These are phyloP conservation scores for Acromyrmex echinatior DNA, from an alignment of 1,140 invertebrate species.

Conservation along the genomic window DNA sequence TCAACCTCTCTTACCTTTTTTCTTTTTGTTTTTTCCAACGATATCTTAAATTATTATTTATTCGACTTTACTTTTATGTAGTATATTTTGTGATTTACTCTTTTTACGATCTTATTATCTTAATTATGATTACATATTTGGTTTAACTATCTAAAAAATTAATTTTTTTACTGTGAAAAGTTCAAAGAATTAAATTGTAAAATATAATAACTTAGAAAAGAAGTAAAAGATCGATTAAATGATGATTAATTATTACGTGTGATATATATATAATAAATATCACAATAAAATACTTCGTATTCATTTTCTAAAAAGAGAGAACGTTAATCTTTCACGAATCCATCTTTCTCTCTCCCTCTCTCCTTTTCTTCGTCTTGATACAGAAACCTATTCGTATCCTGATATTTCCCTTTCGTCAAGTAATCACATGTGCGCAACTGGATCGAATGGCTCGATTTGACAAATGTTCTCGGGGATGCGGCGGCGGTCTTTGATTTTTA, in stretches of 20 bases:
- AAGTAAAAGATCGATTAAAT: not conserved
- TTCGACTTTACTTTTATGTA: not conserved
- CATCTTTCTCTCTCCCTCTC: not conserved
- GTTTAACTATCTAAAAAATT: too few species aligned
- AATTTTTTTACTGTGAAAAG: not conserved
- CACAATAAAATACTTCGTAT: conserved; percentile 7
- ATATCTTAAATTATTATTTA: conserved; percentile 14
- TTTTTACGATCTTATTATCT: not conserved
- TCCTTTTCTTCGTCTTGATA: conserved; percentile 7
- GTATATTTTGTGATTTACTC: not conserved
- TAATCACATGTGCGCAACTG: conserved; percentile 47
- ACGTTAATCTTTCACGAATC: not conserved
- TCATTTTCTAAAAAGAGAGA: not conserved
- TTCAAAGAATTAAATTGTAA: not conserved
- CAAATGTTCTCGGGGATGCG: conserved; percentile 54
- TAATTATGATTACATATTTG: not conserved
- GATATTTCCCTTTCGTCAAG: conserved; percentile 53
- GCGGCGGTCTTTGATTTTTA: conserved; percentile 46
- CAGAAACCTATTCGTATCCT: conserved; percentile 26
- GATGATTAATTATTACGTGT: not conserved
- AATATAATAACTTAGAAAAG: not conserved
- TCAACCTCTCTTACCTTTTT: conserved; percentile 10
- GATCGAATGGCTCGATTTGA: conserved; percentile 58
- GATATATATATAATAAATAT: not conserved
- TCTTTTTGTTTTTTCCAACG: not conserved